These are phyloP conservation scores for Trachythela sp. DNA, from an alignment of 64 coral and sea anemone species.

Conservation along the genomic window DNA sequence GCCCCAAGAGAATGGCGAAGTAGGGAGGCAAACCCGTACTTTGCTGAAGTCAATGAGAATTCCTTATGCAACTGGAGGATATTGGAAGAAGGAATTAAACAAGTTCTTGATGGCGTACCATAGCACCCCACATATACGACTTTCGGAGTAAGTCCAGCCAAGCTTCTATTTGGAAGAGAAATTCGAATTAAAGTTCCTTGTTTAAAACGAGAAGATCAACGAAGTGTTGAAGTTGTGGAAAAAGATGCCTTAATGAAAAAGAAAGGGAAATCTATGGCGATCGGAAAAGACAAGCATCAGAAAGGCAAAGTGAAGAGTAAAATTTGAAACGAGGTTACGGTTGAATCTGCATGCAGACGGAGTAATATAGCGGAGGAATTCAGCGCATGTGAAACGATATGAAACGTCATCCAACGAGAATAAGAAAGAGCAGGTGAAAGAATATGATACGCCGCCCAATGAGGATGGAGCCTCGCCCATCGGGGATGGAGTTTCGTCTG, in stretches of 20 bases:
- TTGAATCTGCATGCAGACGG: neutral
- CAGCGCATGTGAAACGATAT: neutral
- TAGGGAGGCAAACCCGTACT: too few species aligned
- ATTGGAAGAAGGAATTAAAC: too few species aligned
- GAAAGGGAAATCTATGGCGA: constrained; percentile 8
- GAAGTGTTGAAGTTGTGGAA: neutral
- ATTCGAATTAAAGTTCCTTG: neutral
- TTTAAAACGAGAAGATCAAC: too few species aligned
- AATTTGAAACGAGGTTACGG: neutral
- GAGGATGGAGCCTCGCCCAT: too few species aligned
- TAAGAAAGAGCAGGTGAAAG: too few species aligned
- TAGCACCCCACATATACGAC: neutral
- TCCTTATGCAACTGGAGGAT: too few species aligned
- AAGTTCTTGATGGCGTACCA: too few species aligned
- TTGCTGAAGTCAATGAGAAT: too few species aligned
- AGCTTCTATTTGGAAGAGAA: neutral
- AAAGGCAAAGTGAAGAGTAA: neutral
- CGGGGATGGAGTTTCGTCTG: too few species aligned
- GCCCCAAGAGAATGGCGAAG: too few species aligned
- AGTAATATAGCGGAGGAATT: neutral
- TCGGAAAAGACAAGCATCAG: neutral
- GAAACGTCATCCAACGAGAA: too few species aligned
- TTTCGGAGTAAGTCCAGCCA: neutral
- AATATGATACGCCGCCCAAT: too few species aligned
- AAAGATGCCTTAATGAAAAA: neutral